These are phyloP conservation scores for Aphidius gifuensis DNA, from an alignment of 1,140 invertebrate genomes.

Conservation along the genomic window DNA sequence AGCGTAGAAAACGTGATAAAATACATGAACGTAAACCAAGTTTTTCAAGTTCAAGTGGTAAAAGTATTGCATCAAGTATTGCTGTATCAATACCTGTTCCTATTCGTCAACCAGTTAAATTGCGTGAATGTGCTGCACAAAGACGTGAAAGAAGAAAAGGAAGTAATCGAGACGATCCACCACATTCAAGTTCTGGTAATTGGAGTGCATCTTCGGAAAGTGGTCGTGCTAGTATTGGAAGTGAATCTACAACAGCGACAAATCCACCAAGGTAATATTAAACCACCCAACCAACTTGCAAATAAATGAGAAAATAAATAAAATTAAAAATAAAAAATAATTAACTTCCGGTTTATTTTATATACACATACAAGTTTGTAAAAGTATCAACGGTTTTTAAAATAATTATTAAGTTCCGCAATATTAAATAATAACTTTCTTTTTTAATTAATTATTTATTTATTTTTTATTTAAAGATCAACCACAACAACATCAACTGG, in stretches of 20 bases:
- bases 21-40: conserved; percentile 72
- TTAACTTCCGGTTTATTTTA: too few relatives aligned
- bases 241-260: conserved; percentile 72
- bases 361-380: too few relatives aligned
- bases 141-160: conserved; percentile 60
- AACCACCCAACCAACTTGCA: conserved; percentile 62
- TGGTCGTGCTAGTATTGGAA: conserved; percentile 77
- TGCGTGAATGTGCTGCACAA: conserved; percentile 67
- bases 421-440: neutral
- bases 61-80: conserved; percentile 53
- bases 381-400: too few relatives aligned
- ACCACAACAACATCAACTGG: conserved; percentile 46
- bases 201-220: conserved; percentile 91
- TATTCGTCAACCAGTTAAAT: conserved; percentile 58
- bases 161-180: conserved; percentile 61
- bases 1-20: conserved; percentile 56
- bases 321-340: neutral
- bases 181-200: conserved; percentile 86
- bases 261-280: conserved; percentile 68
- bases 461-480: conserved; percentile 36
- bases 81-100: conserved; percentile 52
- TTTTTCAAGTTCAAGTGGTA: conserved; percentile 62
- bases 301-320: neutral
- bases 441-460: conserved; percentile 2
- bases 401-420: too few relatives aligned